Evolutionary conservation across 1,140 invertebrate species (phyloP).

Genomic region (Euura lappo): DNA sequence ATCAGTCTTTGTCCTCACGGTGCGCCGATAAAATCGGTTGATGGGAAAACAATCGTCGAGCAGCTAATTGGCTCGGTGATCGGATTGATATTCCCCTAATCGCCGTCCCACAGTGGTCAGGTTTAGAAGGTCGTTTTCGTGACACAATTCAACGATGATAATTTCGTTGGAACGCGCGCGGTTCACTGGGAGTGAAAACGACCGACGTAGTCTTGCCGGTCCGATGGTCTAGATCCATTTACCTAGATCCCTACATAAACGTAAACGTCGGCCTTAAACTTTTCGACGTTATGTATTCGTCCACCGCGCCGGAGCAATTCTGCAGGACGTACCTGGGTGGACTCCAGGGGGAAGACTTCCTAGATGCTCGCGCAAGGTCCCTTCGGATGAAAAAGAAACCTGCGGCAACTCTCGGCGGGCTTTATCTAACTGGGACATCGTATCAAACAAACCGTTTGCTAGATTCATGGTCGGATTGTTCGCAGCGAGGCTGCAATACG

Average conservation of each 20-base stretch:
- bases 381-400: constrained; percentile 27
- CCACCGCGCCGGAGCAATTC: no score
- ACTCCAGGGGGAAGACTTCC: not conserved
- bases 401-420: constrained; percentile 22
- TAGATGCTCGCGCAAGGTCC: not conserved
- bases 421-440: constrained; percentile 45
- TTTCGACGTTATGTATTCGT: no score
- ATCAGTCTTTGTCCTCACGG: not conserved
- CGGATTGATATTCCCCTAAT: no score
- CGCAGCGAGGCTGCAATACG: not conserved
- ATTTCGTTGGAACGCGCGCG: not conserved
- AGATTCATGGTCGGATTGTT: constrained; percentile 37
- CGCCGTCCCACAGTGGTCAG: no score
- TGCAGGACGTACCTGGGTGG: no score
- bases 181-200: not conserved
- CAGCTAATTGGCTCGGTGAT: no score
- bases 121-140: constrained; percentile 3
- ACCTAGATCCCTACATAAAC: constrained; percentile 27
- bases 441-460: constrained; percentile 35
- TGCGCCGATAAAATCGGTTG: no score
- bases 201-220: not conserved
- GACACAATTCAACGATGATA: not conserved
- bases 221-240: constrained; percentile 44
- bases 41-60: no score
- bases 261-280: no score